Base-by-base conservation (phyloP, 2,797 vertebrate species). In the Knipowitschia caucasica region DNA sequence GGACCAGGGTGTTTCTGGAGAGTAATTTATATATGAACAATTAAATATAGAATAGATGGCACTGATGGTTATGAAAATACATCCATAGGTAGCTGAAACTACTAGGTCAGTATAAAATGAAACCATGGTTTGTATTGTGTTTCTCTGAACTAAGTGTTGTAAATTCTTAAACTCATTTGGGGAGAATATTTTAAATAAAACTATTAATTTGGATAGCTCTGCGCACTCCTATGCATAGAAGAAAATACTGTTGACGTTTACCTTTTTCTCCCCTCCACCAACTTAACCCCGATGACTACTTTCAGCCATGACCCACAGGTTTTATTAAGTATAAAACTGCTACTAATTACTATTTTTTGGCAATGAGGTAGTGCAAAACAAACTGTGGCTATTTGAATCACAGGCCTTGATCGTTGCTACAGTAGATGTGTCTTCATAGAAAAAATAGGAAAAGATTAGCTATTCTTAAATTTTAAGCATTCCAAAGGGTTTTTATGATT, bases 331-430 rank as follows among this genome's bases (percentile, higher is more conserved):
- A 27, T n/a, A 40, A 50, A 64, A 64, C 60, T 56, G 54, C 61
- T 69, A 54, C 47, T 51, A 49, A 67, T 69, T 36, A 7, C 63
- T 56, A 39, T 36, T 53, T 47, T 60, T 49, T 67, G 69, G 56
- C 27, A 66, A 75, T 80, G 86, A 88, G 86, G 84, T 87, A 85
- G 86, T 71, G 63, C 65, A 70, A 65, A 63, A 50, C 5, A 50
- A 40, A 64, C 50, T 30, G 55, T 54, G 50, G 66, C 56, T 36
- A 54, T 62, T 62, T 69, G 44, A 53, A 66, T 82, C 84, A 85
- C 77, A 82, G 82, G 71, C 56, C 62, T 67, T 59, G 67, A 86
- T 83, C 73, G 53, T 82, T 83, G 80, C 86, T 88, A 88, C 86
- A 88, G 83, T 84, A 59, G 75, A 40, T 52, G 81, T 84, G 83